These are phyloP conservation scores for Fistularia commersonii DNA, from an alignment of 2,797 vertebrate species.

Conservation along the genomic window DNA sequence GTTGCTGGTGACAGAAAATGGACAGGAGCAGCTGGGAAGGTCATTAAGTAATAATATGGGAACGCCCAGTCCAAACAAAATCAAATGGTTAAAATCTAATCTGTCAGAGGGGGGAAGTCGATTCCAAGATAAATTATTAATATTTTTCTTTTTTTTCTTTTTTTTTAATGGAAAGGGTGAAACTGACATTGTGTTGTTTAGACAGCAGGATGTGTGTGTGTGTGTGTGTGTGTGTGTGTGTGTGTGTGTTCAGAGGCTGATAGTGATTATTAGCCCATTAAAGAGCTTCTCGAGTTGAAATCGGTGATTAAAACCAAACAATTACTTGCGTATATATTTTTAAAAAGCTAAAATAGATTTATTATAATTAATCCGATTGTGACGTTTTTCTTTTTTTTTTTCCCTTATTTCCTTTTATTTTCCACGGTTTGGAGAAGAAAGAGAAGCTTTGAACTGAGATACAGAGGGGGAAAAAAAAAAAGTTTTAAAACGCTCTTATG, in stretches of 20 bases:
- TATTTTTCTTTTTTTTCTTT: conserved; percentile 56
- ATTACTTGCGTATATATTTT: too few species aligned
- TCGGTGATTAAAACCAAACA: conserved; percentile 52
- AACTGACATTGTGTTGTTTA: conserved; percentile 36
- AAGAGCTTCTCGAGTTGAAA: conserved; percentile 40
- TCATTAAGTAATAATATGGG: conserved; percentile 88
- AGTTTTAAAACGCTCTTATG: too few species aligned
- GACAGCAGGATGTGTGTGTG: conserved; percentile 28
- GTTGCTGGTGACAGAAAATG: conserved; percentile 84
- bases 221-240: neutral
- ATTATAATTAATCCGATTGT: too few species aligned
- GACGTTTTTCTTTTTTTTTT: neutral
- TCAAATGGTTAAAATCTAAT: conserved; percentile 79
- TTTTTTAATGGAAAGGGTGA: conserved; percentile 34
- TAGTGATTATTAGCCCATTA: conserved; percentile 58
- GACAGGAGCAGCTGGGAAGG: conserved; percentile 86
- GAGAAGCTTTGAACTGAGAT: too few species aligned
- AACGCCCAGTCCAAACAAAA: conserved; percentile 87
- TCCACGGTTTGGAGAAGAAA: too few species aligned
- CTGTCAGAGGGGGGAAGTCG: conserved; percentile 73
- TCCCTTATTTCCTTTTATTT: too few species aligned
- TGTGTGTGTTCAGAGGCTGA: conserved; percentile 34
- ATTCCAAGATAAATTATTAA: conserved; percentile 87
- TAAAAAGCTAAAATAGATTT: too few species aligned
- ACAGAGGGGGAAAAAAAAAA: too few species aligned